phyloP scores from a whole-genome alignment of 2,888 invertebrate genomes.

The Teinopalpus imperialis region DNA sequence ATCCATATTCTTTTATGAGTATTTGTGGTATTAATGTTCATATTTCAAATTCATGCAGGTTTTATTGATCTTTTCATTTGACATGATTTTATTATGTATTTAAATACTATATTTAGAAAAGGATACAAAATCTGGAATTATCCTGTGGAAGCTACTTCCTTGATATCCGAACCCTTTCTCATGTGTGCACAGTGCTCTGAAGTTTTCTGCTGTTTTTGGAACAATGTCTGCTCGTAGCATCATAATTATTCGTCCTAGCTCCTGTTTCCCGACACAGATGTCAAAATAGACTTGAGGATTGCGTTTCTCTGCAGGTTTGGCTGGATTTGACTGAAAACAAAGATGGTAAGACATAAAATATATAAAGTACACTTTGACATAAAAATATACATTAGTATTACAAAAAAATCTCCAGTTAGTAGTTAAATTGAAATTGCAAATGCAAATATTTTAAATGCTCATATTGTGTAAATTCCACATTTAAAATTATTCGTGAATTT shows the following conservation, averaged over 20 bases:
- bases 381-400: neutral
- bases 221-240: conserved; percentile 95
- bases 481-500: no score
- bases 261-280: conserved; percentile 93
- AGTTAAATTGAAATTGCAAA: neutral
- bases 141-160: conserved; percentile 93
- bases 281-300: conserved; percentile 98
- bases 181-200: conserved; percentile 95
- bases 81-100: no score
- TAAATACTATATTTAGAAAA: no score
- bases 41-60: no score
- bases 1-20: no score
- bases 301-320: conserved; percentile 66
- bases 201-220: conserved; percentile 97
- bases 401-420: neutral
- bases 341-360: no score
- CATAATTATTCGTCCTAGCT: conserved; percentile 95
- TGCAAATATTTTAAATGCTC: no score
- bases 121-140: conserved; percentile 99
- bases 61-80: no score
- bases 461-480: no score
- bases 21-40: no score
- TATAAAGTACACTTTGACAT: no score
- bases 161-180: conserved; percentile 98
- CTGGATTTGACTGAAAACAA: conserved; percentile 52